A percentile compares a stretch with the other conserved stretches of the same genome.
Conservation (phyloP, 2,113 vertebrate species). For the Shinisaurus crocodilurus region DNA sequence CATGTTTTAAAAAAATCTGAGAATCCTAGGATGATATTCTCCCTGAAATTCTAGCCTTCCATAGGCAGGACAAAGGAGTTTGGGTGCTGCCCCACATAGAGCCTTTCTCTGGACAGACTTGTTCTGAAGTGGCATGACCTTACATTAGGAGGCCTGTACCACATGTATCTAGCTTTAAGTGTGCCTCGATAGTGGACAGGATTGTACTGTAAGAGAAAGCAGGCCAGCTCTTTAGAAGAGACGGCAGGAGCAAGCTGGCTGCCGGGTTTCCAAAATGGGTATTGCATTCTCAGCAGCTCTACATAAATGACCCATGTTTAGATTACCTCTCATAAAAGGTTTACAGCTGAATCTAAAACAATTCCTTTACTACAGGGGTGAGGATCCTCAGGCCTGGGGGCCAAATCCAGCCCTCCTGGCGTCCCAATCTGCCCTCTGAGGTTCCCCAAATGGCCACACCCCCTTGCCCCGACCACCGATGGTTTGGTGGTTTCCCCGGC, state of each 20-base stretch:
- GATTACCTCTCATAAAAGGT: background rate
- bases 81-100: background rate
- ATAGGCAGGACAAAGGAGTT: background rate
- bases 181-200: background rate
- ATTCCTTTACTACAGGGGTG: background rate
- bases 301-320: background rate
- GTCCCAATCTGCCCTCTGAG: too few relatives aligned
- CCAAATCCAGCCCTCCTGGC: too few relatives aligned
- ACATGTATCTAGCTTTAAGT: background rate
- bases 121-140: background rate
- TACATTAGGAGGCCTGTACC: background rate
- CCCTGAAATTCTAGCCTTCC: background rate
- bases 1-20: background rate
- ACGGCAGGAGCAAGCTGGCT: background rate
- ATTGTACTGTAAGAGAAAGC: too few relatives aligned
- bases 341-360: background rate
- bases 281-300: background rate
- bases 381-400: too few relatives aligned
- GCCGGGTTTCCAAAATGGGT: background rate
- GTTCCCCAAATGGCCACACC: too few relatives aligned
- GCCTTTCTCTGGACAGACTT: background rate
- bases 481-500: too few relatives aligned
- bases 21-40: background rate
- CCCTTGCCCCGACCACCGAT: too few relatives aligned
- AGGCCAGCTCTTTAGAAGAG: background rate